Base-by-base conservation (phyloP, 2,113 vertebrate genomes). In the Planiliza haematocheilus region DNA sequence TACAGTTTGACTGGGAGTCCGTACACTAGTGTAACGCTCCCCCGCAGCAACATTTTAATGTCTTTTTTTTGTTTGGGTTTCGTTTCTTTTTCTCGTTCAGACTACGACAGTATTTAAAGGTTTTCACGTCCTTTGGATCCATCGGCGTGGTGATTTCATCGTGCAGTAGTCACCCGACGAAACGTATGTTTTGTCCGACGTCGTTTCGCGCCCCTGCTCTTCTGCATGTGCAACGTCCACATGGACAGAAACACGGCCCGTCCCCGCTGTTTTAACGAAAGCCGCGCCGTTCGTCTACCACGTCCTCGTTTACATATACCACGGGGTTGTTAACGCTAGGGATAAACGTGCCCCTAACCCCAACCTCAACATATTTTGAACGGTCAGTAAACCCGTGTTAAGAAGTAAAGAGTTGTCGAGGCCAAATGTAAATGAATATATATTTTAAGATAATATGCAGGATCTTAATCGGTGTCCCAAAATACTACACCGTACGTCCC, bases 41-140 rank as follows among this genome's bases (percentile, higher is more conserved):
- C 71, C 56, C 37, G 68, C 81, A 83, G 67, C 86, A 83, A 84
- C 79, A 69, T 88, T 92, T 93, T 93, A 81, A 88, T 76, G 59
- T 79, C 66, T 52, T 52, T 39, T 71, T 86, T 72, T 75, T 69
- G n/a, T n/a, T n/a, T n/a, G n/a, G n/a, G n/a, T 73, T 56, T 71
- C 60, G 12, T 67, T 10, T 30, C 24, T 41, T 81, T 57, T 85
- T 75, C 67, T 62, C 77, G 42, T 88, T 84, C 73, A 69, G n/a
- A 85, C 24, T 11, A 81, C 73, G 59, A 53, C 76, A 70, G 82
- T 89, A 88, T 91, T 84, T 87, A 76, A 80, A 80, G 24, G 43
- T 81, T 65, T 83, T 77, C 74, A 63, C 51, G 39, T 62, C 42
- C 48, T 66, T 53, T 50, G 70, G 70, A 38, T 77, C 46, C 57